phyloP scores from a whole-genome alignment of 2,888 invertebrate genomes.

The Chloromyia formosa region DNA sequence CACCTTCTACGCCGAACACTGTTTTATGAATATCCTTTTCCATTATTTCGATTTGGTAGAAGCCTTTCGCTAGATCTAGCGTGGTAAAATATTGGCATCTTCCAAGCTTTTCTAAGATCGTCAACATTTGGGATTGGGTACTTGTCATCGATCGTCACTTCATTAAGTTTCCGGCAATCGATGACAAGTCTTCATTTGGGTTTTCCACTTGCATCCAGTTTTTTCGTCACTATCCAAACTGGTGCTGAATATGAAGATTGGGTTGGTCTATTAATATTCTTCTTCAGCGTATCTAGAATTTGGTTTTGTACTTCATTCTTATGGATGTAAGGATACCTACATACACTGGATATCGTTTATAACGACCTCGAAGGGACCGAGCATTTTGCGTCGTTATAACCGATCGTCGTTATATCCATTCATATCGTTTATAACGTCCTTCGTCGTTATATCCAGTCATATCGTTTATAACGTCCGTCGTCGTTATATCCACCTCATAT shows the following conservation, averaged over 20 bases:
- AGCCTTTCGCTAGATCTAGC: conserved; percentile 29
- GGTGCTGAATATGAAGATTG: conserved; percentile 27
- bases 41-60: conserved; percentile 46
- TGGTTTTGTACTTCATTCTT: conserved; percentile 8
- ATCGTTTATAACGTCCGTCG: no score
- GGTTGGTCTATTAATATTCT: conserved; percentile 20
- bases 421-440: no score
- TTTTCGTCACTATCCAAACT: conserved; percentile 19
- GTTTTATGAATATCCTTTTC: conserved; percentile 51
- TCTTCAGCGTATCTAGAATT: conserved; percentile 15
- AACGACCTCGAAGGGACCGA: no score
- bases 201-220: not conserved
- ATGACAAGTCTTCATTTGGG: conserved; percentile 19
- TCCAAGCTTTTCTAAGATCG: conserved; percentile 48
- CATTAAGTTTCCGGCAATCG: conserved; percentile 46
- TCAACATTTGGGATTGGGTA: conserved; percentile 40
- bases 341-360: no score
- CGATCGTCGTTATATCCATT: no score
- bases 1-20: conserved; percentile 54
- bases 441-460: no score
- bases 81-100: conserved; percentile 35
- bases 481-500: no score
- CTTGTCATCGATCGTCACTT: not conserved
- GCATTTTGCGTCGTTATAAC: no score
- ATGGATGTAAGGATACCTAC: conserved; percentile 19